Evolutionary conservation across 1,140 invertebrate genomes (phyloP).

Genomic region (Bradysia coprophila): DNA sequence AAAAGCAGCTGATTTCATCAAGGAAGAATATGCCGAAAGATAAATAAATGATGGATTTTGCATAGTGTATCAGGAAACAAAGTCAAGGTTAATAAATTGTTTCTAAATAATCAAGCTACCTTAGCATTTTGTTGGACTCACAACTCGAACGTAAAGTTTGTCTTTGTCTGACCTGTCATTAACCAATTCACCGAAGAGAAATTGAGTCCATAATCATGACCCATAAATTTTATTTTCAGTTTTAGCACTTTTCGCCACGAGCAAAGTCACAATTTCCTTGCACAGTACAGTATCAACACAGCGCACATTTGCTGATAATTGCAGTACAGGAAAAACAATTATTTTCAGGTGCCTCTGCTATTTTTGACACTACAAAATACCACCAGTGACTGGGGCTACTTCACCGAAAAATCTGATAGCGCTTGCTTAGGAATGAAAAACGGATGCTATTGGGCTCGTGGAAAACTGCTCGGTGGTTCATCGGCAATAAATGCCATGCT

Average conservation of each 20-base stretch:
- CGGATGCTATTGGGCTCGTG: conserved; percentile 31
- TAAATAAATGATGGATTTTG: not conserved
- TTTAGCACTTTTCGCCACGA: too few relatives aligned
- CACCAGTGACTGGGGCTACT: conserved; percentile 39
- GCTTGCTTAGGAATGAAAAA: conserved; percentile 28
- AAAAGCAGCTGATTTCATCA: conserved; percentile 32
- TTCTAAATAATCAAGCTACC: not conserved
- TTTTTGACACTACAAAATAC: conserved; percentile 24
- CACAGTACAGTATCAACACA: too few relatives aligned
- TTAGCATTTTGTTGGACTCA: too few relatives aligned
- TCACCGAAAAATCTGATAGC: conserved; percentile 31
- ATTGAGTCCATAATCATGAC: not conserved
- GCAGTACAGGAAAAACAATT: too few relatives aligned
- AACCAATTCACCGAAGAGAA: not conserved
- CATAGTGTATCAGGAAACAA: not conserved
- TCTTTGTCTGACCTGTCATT: not conserved
- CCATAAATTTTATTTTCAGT: too few relatives aligned
- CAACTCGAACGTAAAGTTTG: too few relatives aligned
- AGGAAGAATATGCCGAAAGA: conserved; percentile 16
- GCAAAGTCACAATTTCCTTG: too few relatives aligned
- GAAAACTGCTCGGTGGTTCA: conserved; percentile 43
- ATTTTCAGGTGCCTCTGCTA: conserved; percentile 28
- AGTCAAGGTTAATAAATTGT: not conserved
- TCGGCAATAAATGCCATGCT: conserved; percentile 60
- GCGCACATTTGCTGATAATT: too few relatives aligned